phyloP scores from a whole-genome alignment of 2,113 vertebrate genomes.

The Phycodurus eques region DNA sequence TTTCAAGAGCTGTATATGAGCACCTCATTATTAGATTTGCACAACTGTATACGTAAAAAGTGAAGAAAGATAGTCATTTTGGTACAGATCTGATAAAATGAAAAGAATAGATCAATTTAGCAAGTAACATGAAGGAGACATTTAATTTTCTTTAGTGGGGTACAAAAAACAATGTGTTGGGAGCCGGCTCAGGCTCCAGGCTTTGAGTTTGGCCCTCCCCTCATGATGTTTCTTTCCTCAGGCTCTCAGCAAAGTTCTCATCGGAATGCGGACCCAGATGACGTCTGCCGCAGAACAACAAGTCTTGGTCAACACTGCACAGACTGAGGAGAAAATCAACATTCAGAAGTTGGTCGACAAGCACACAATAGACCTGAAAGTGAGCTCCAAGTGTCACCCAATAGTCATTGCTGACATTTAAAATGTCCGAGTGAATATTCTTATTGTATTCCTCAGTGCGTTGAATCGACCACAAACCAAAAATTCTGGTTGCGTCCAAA shows the following conservation, averaged over 20 bases:
- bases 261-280: constrained; percentile 89
- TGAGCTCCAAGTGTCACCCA: constrained; percentile 39
- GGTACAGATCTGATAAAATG: too few species aligned
- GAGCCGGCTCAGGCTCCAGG: too few species aligned
- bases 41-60: too few species aligned
- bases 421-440: neutral
- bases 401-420: neutral
- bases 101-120: too few species aligned
- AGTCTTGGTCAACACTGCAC: constrained; percentile 81
- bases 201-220: neutral
- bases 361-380: constrained; percentile 85
- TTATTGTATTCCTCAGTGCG: neutral
- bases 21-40: too few species aligned
- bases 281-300: constrained; percentile 88
- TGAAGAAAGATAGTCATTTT: too few species aligned
- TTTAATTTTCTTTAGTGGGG: too few species aligned
- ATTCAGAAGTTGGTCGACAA: constrained; percentile 87
- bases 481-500: too few species aligned
- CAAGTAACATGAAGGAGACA: too few species aligned
- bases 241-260: constrained; percentile 89
- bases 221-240: constrained; percentile 19
- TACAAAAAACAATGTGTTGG: too few species aligned
- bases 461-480: too few species aligned
- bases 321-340: constrained; percentile 86
- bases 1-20: too few species aligned